These are phyloP conservation scores for Dryobota labecula DNA, from an alignment of 2,888 invertebrate species.

Conservation along the genomic window DNA sequence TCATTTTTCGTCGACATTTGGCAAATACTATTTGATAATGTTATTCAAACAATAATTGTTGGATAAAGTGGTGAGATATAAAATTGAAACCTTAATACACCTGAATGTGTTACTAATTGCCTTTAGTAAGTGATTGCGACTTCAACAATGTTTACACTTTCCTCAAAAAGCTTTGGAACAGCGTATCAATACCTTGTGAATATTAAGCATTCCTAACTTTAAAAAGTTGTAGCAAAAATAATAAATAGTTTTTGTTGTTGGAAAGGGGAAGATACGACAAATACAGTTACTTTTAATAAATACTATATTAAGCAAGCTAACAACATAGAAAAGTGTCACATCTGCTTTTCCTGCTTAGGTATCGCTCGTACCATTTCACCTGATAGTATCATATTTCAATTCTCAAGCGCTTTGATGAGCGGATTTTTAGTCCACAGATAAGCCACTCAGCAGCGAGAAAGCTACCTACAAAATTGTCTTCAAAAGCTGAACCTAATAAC, in stretches of 20 bases:
- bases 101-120: neutral
- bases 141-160: neutral
- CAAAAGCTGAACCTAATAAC: neutral
- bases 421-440: neutral
- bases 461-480: neutral
- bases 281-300: neutral
- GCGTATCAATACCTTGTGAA: constrained; percentile 4
- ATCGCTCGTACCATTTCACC: neutral
- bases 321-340: neutral
- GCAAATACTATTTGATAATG: neutral
- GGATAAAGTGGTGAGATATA: neutral
- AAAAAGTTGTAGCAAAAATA: neutral
- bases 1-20: neutral
- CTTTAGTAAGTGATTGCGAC: neutral
- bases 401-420: neutral
- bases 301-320: neutral
- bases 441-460: neutral
- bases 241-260: neutral
- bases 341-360: neutral
- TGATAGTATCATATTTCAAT: neutral
- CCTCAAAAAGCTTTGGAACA: constrained; percentile 9
- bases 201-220: neutral
- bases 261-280: neutral
- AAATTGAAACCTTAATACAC: neutral
- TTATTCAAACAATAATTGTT: neutral